A percentile compares a stretch with the other conserved stretches of the same genome.
These are phyloP conservation scores for Notothenia coriiceps DNA, from an alignment of 2,113 vertebrate genomes.

Conservation along the genomic window DNA sequence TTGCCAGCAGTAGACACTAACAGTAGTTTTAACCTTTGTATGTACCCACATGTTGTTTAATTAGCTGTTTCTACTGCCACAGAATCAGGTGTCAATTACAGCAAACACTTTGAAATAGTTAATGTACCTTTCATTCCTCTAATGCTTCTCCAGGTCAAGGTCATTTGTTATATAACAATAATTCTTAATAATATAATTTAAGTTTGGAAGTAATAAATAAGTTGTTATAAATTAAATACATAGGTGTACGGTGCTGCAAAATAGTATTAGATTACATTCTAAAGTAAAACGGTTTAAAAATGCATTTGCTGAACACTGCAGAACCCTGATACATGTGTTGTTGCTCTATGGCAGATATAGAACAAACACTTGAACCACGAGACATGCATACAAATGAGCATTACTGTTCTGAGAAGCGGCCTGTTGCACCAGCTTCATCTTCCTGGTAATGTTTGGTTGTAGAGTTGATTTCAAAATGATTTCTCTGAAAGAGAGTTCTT, in stretches of 20 bases:
- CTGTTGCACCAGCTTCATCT: not conserved
- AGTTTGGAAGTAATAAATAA: not conserved
- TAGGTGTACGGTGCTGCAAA: not conserved
- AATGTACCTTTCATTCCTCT: not conserved
- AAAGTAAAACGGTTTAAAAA: not conserved
- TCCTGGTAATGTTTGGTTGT: constrained; percentile 8
- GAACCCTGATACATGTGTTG: not conserved
- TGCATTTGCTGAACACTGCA: not conserved
- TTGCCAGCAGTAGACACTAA: not conserved
- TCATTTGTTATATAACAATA: not conserved
- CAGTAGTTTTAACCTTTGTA: not conserved
- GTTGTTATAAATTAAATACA: too few relatives aligned
- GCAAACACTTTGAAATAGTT: not conserved
- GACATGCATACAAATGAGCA: not conserved
- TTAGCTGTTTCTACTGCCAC: not conserved
- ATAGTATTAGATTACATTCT: not conserved
- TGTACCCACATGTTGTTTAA: not conserved
- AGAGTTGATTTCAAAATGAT: not conserved
- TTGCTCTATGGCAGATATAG: not conserved
- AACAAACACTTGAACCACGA: not conserved
- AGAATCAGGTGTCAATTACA: not conserved
- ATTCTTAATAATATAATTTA: not conserved
- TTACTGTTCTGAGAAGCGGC: constrained; percentile 19
- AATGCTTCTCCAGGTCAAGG: not conserved
- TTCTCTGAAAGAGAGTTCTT: constrained; percentile 38